Evolutionary conservation across 1,140 invertebrate species (phyloP), one percentile per base, ranked within the genome.

Genomic region (Atopsyche davidsoni): DNA sequence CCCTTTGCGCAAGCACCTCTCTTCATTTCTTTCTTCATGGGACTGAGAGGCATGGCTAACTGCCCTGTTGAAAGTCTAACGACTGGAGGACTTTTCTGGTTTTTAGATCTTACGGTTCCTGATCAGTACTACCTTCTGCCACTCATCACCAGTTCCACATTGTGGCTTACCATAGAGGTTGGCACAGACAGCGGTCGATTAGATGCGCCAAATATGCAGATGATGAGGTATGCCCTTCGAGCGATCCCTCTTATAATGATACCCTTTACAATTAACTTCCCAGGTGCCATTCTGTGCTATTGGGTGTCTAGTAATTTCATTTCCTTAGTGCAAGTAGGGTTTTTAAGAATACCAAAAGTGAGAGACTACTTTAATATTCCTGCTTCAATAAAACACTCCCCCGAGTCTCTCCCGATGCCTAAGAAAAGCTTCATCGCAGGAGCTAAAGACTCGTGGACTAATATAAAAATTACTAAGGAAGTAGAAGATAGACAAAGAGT

Each of bases 71-170:
- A 90, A 45, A 92, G 89, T 65, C 77, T 98, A 76, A 80, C 80
- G 52, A 69, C 77, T 16, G 96, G 95, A n/a, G 96, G 96, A 2
- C 50, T 93, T 0, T 83, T 76, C 42, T 99, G 96, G 96, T 95
- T 98, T 65, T 75, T 77, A 1, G 92, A 99, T 78, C 77, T 99
- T 10, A 94, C 92, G 3, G 58, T 91, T 6, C 70, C 84, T 19
- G 96, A 99, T 77, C 93, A 93, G 9, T 93, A 79, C 67, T 98
- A 86, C 62, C 50, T 89, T 14, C 69, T 99, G 46, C 96, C 96
- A 2, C 1, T 95, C 0, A 70, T 95, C 34, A 96, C 93, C 1
- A 82, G 83, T 66, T 60, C 74, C 1, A 95, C 93, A 3, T 65
- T 98, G 50, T 82, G 75, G 58, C 57, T 83, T 2, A 94, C 90